A percentile compares a stretch with the other conserved stretches of the same genome.
phyloP scores from a whole-genome alignment of 2,888 invertebrate genomes.

The Ornithoptera priamus region DNA sequence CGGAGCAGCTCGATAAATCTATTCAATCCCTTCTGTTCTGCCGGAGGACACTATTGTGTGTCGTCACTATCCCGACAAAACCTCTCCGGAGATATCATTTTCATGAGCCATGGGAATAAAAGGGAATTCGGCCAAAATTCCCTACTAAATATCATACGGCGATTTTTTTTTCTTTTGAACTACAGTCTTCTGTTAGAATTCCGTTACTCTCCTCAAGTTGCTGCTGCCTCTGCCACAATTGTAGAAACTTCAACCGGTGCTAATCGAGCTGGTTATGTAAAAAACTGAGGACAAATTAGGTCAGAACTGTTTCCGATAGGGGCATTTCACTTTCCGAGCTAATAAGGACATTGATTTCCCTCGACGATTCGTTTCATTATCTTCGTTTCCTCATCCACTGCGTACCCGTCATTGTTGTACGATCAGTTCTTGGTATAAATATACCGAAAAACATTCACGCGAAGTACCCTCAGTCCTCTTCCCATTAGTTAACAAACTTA shows the following conservation, averaged over 20 bases:
- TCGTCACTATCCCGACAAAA: slow-evolving; percentile 22
- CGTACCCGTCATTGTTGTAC: background rate
- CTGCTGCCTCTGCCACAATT: no score
- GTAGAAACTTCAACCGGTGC: no score
- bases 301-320: slow-evolving; percentile 3
- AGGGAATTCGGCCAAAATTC: slow-evolving; percentile 3
- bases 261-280: no score
- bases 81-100: slow-evolving; percentile 26
- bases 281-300: no score
- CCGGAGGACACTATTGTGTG: slow-evolving; percentile 23
- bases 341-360: slow-evolving; percentile 70
- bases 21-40: slow-evolving; percentile 23
- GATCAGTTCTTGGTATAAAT: slow-evolving; percentile 4
- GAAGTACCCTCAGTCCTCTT: background rate
- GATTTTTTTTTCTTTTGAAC: no score
- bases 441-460: background rate
- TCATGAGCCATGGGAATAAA: slow-evolving; percentile 22
- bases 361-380: slow-evolving; percentile 57
- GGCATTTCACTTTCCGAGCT: slow-evolving; percentile 39
- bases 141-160: slow-evolving; percentile 10
- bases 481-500: no score
- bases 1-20: slow-evolving; percentile 29
- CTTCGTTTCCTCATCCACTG: background rate
- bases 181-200: no score
- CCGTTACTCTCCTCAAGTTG: no score